Conservation (phyloP, 2,888 invertebrate genomes). For the Drosophila ustulata region DNA sequence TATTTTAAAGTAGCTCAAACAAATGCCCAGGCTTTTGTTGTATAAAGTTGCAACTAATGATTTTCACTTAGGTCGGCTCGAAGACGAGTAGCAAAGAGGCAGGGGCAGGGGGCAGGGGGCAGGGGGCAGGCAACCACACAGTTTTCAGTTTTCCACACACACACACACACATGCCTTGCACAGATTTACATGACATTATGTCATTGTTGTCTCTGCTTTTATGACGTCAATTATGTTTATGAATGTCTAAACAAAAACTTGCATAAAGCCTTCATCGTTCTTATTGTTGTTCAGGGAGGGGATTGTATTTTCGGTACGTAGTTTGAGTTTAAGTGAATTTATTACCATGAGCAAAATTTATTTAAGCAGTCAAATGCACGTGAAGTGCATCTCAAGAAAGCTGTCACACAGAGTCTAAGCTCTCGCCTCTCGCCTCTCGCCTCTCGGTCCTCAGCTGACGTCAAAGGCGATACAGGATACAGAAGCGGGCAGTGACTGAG, state of each 20-base stretch:
- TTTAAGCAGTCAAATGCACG: constrained; percentile 81
- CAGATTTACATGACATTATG: constrained; percentile 80
- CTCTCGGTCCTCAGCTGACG: constrained; percentile 32
- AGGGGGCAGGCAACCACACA: background rate
- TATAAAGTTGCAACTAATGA: constrained; percentile 74
- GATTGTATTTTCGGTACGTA: constrained; percentile 33
- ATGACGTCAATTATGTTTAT: constrained; percentile 80
- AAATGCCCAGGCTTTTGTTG: constrained; percentile 76
- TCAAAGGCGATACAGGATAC: constrained; percentile 46
- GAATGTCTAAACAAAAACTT: constrained; percentile 79
- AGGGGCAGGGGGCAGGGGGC: no score
- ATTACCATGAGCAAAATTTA: constrained; percentile 80
- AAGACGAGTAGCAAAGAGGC: background rate
- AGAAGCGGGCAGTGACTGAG: constrained; percentile 2
- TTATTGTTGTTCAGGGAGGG: constrained; percentile 31
- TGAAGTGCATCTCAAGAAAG: constrained; percentile 78
- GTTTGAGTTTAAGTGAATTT: constrained; percentile 80
- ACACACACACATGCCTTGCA: constrained; percentile 46
- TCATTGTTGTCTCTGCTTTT: constrained; percentile 74
- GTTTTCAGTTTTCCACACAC: constrained; percentile 6
- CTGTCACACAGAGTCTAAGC: constrained; percentile 68
- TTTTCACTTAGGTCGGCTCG: constrained; percentile 66
- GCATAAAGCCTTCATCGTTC: constrained; percentile 62
- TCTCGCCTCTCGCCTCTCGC: background rate
- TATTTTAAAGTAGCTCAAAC: constrained; percentile 78